Conservation (phyloP, 2,113 vertebrate species). For the Protobothrops mucrosquamatus region DNA sequence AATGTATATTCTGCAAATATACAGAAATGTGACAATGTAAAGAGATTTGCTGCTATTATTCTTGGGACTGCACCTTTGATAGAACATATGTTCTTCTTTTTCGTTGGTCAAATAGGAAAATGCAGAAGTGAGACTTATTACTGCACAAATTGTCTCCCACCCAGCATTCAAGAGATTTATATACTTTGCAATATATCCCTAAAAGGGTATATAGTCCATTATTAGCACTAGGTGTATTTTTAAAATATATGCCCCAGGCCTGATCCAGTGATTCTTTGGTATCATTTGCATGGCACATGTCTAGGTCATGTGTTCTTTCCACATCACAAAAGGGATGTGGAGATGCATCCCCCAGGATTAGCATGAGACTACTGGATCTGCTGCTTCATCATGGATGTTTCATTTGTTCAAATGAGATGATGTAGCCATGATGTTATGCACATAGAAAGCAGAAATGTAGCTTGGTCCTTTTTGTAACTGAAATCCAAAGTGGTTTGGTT, state of each 20-base stretch:
- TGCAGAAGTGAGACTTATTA: slow-evolving; percentile 19
- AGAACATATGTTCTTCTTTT: slow-evolving; percentile 16
- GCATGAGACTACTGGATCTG: background rate
- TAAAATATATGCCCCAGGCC: too few relatives aligned
- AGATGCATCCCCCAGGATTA: background rate
- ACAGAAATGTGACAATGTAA: slow-evolving; percentile 39
- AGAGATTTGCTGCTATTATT: slow-evolving; percentile 34
- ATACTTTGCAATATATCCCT: background rate
- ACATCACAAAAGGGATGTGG: background rate
- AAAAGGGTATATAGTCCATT: background rate
- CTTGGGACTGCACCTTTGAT: slow-evolving; percentile 26
- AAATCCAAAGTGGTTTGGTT: background rate
- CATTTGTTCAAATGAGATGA: background rate
- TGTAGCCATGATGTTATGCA: background rate
- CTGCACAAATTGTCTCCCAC: background rate
- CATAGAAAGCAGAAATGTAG: background rate
- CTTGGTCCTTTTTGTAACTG: background rate
- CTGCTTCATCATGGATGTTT: background rate
- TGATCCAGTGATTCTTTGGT: background rate
- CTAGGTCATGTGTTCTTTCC: background rate
- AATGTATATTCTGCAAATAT: slow-evolving; percentile 25
- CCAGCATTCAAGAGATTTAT: background rate
- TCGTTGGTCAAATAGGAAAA: slow-evolving; percentile 45
- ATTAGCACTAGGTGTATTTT: background rate
- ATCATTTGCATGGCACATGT: background rate